phyloP scores from a whole-genome alignment of 1,140 invertebrate species.

The Aethina tumida region DNA sequence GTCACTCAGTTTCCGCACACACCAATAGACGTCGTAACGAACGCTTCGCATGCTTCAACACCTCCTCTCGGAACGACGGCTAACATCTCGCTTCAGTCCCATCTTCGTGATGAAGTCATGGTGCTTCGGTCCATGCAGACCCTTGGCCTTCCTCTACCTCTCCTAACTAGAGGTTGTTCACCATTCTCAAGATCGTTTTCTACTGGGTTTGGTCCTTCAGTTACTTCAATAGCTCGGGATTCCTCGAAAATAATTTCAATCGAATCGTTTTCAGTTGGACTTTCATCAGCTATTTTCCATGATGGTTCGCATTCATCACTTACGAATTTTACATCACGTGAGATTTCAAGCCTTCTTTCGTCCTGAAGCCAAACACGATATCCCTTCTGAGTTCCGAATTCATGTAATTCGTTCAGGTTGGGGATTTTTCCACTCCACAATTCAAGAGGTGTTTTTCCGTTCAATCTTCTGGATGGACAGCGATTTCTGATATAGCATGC shows the following conservation, averaged over 20 bases:
- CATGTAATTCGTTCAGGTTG: neutral
- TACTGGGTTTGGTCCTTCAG: neutral
- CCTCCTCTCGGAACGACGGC: too few species aligned
- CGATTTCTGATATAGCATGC: slow-evolving; percentile 4
- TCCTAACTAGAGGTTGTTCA: neutral
- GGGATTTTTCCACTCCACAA: slow-evolving; percentile 6
- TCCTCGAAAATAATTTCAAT: neutral
- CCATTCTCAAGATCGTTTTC: neutral
- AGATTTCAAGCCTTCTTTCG: slow-evolving; percentile 2
- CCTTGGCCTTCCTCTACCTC: slow-evolving; percentile 6
- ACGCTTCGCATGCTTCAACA: too few species aligned
- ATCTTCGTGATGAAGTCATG: too few species aligned
- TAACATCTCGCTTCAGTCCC: too few species aligned
- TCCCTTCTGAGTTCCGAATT: slow-evolving; percentile 4
- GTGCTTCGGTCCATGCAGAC: slow-evolving; percentile 4
- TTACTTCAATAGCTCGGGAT: neutral
- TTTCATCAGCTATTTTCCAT: neutral
- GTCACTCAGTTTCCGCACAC: too few species aligned
- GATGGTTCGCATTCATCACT: too few species aligned
- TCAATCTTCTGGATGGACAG: neutral
- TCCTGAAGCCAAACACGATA: slow-evolving; percentile 6
- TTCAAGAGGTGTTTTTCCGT: slow-evolving; percentile 8
- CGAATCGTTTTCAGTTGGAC: neutral
- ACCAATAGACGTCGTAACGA: too few species aligned
- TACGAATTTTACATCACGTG: slow-evolving; percentile 7